A percentile compares a stretch with the other conserved stretches of the same genome.
Conservation (phyloP, 2,888 invertebrate species). For the Aphidoletes aphidimyza region DNA sequence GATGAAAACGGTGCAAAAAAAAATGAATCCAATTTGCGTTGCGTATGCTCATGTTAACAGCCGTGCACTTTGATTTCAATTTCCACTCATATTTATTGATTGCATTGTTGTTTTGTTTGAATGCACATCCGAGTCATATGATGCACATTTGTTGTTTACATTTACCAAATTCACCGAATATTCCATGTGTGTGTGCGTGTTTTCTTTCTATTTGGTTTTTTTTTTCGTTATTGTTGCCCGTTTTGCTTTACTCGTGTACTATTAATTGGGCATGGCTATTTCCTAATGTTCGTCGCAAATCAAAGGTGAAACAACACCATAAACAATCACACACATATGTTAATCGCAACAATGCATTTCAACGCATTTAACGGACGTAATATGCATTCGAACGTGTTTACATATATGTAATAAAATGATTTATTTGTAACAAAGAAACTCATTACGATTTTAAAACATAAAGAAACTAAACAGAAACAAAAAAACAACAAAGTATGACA, state of each 20-base stretch:
- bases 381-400: too few relatives aligned
- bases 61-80: not conserved
- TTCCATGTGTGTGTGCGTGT: too few relatives aligned
- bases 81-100: not conserved
- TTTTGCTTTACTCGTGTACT: too few relatives aligned
- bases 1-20: not conserved
- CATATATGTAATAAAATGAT: too few relatives aligned
- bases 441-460: too few relatives aligned
- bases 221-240: not conserved
- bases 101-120: not conserved
- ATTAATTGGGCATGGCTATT: not conserved
- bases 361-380: too few relatives aligned
- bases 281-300: not conserved
- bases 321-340: not conserved
- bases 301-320: conserved; percentile 39
- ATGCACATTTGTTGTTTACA: conserved; percentile 12
- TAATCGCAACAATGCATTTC: not conserved
- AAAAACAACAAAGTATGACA: too few relatives aligned
- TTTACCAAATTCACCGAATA: too few relatives aligned
- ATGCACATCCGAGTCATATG: not conserved
- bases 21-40: conserved; percentile 11
- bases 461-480: too few relatives aligned
- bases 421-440: too few relatives aligned
- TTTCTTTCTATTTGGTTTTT: not conserved
- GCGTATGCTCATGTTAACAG: conserved; percentile 2